Percentiles rank a stretch among this genome's conserved stretches.
Conservation (phyloP, 2,888 invertebrate genomes). For the Laspeyria flexula region DNA sequence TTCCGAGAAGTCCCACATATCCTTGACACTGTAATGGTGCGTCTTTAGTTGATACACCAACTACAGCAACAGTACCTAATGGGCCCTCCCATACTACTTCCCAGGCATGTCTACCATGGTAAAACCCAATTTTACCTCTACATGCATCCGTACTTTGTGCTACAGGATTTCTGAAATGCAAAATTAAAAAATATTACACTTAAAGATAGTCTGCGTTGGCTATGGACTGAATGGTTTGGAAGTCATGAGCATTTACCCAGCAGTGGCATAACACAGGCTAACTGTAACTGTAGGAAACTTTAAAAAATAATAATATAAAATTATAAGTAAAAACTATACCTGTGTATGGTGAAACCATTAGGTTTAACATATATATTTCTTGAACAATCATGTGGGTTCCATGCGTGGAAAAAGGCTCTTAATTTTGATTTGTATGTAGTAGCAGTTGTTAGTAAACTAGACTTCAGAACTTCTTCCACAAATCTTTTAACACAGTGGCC, state of each 20-base stretch:
- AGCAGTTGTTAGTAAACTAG: conserved; percentile 95
- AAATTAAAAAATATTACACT: neutral
- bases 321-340: conserved; percentile 68
- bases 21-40: conserved; percentile 97
- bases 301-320: too few species aligned
- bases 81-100: conserved; percentile 99
- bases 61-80: conserved; percentile 98
- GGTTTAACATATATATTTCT: conserved; percentile 98
- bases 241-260: too few species aligned
- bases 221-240: too few species aligned
- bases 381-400: conserved; percentile 99
- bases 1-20: conserved; percentile 97
- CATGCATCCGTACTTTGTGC: conserved; percentile 99
- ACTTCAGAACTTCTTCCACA: conserved; percentile 94
- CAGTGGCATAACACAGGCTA: too few species aligned
- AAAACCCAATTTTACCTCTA: conserved; percentile 95
- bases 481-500: conserved; percentile 94
- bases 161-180: conserved; percentile 93
- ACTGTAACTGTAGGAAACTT: too few species aligned
- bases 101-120: conserved; percentile 97
- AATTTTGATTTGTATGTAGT: conserved; percentile 97
- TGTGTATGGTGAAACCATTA: conserved; percentile 98
- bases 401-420: conserved; percentile 96
- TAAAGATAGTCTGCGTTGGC: too few species aligned
- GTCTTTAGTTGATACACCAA: conserved; percentile 97